A percentile compares a stretch with the other conserved stretches of the same genome.
phyloP scores from a whole-genome alignment of 2,797 vertebrate species.

The Chloroceryle amazona region DNA sequence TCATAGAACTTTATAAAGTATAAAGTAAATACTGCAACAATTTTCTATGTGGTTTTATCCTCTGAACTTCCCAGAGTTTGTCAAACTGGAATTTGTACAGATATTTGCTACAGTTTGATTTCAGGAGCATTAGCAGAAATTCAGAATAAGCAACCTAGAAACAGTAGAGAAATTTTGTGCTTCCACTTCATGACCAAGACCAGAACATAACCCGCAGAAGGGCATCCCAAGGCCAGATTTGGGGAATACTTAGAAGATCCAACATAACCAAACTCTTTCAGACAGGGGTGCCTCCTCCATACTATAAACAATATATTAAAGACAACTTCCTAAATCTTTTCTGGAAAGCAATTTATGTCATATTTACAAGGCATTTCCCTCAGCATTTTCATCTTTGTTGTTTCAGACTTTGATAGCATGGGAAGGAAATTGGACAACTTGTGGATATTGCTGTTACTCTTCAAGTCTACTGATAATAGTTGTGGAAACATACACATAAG shows the following conservation, averaged over 20 bases:
- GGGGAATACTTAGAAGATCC: not conserved
- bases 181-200: not conserved
- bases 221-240: not conserved
- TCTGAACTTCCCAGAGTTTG: not conserved
- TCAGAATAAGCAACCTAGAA: not conserved
- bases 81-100: not conserved
- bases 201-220: not conserved
- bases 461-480: constrained; percentile 82
- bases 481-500: constrained; percentile 90
- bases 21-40: not conserved
- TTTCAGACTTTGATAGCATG: constrained; percentile 79
- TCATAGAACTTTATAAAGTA: not conserved
- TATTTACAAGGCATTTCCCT: constrained; percentile 82
- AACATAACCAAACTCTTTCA: constrained; percentile 18
- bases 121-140: not conserved
- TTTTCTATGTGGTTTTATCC: not conserved
- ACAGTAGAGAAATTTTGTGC: not conserved
- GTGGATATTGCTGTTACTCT: constrained; percentile 79
- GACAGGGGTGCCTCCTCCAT: not conserved
- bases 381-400: constrained; percentile 83
- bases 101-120: not conserved
- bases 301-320: constrained; percentile 47
- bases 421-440: constrained; percentile 87
- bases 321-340: constrained; percentile 66
- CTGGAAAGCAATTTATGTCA: constrained; percentile 67